phyloP scores from a whole-genome alignment of 2,797 vertebrate species.

The Halcyon chelicuti region DNA sequence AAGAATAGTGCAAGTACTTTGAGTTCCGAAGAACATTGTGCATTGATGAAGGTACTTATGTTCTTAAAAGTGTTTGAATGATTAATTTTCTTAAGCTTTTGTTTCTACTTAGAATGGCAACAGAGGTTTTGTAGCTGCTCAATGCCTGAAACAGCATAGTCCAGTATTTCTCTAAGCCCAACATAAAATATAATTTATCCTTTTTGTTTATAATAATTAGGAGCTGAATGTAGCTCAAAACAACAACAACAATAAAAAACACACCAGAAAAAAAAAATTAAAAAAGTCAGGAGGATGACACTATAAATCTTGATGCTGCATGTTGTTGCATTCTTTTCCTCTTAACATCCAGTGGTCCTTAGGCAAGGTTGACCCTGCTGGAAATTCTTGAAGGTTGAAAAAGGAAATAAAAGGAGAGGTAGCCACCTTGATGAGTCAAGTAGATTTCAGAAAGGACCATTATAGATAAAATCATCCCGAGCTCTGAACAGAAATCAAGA shows the following conservation, averaged over 20 bases:
- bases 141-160: not conserved
- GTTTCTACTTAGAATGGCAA: not conserved
- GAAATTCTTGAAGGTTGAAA: not conserved
- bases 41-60: not conserved
- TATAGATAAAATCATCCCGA: not conserved
- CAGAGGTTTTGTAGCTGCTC: not conserved
- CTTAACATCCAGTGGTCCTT: not conserved
- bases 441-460: not conserved
- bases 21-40: not conserved
- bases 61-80: not conserved
- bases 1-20: not conserved
- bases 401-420: not conserved
- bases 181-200: not conserved
- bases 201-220: not conserved
- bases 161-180: not conserved
- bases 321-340: not conserved
- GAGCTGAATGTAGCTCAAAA: not conserved
- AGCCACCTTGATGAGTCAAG: not conserved
- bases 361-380: not conserved
- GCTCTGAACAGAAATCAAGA: not conserved
- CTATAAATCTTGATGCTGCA: not conserved
- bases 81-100: not conserved
- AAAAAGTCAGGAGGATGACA: rapidly evolving
- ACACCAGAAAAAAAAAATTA: not conserved
- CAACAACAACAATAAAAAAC: not conserved